Evolutionary conservation across 2,113 vertebrate genomes (phyloP), one percentile per base, ranked within the genome.

Genomic region (Pachycephala philippinensis): DNA sequence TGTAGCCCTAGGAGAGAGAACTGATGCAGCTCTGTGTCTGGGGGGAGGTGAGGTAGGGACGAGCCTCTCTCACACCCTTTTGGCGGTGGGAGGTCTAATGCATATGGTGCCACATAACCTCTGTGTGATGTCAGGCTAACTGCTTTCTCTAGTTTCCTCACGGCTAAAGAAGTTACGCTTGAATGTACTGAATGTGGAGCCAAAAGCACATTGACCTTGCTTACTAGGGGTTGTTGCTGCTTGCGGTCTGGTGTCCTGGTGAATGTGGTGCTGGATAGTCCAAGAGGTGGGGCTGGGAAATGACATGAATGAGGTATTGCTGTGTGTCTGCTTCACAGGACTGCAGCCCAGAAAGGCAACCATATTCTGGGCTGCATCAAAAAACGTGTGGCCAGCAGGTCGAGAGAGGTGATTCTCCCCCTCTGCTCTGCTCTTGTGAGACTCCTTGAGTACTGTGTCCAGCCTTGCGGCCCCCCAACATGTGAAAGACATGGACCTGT

Each of bases 301-400:
- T 24, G 0, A 49, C 26, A 13, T 0, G 2, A 72, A 30, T 0
- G 5, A 35, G 33, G 39, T 57, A 47, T 39, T 2, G 8, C 4
- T 22, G 31, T 2, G 6, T 4, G 0, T 28, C 35, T 49, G 57
- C 57, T 53, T 82, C 60, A 66, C n/a, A 39, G 53, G 60, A 66
- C 40, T 60, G 69, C 53, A 44, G 39, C 39, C 77, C 28, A 60
- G 53, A 66, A 66, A 45, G 28, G 60, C 53, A 24, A 0, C 33
- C 15, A 0, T 60, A 60, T 75, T 23, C 45, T 75, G 53, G 39
- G 87, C 53, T 18, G 53, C 60, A 30, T 82, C 33, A 66, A 60
- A 82, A 57, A 28, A 66, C 52, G 23, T 1, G 2, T 59, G 52
- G 52, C 31, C 44, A 74, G 37, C 52, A 59, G 60, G 60, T 65